These are phyloP conservation scores for Pogona vitticeps DNA, from an alignment of 2,113 vertebrate species.

Conservation along the genomic window DNA sequence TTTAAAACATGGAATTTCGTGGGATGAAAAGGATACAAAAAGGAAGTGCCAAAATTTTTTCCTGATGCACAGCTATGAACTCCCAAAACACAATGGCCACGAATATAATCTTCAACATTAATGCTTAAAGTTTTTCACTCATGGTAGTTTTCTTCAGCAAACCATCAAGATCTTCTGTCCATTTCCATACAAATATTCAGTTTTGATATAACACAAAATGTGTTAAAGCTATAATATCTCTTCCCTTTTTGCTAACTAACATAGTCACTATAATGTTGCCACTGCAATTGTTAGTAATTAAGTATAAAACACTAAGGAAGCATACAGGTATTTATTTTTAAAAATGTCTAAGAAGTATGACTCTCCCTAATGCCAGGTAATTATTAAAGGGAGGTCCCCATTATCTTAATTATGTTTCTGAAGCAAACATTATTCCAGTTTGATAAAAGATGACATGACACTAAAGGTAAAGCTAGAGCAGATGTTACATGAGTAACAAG, in stretches of 20 bases:
- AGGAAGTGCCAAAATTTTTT: not conserved
- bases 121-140: not conserved
- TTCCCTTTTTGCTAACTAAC: conserved; percentile 32
- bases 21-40: not conserved
- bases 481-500: conserved; percentile 83
- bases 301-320: conserved; percentile 69
- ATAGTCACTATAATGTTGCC: conserved; percentile 23
- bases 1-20: conserved; percentile 11
- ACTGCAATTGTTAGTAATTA: conserved; percentile 48
- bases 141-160: not conserved
- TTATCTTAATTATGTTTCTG: conserved; percentile 85
- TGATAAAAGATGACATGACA: conserved; percentile 85
- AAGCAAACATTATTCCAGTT: conserved; percentile 83
- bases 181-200: not conserved
- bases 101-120: not conserved
- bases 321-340: conserved; percentile 64
- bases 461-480: conserved; percentile 80
- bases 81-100: not conserved
- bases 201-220: conserved; percentile 41
- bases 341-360: conserved; percentile 73
- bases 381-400: conserved; percentile 79
- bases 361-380: conserved; percentile 67
- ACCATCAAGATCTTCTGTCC: not conserved
- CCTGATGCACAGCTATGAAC: not conserved
- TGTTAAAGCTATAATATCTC: conserved; percentile 42